Base-by-base conservation (phyloP, 2,113 vertebrate species). In the Nematolebias whitei region DNA sequence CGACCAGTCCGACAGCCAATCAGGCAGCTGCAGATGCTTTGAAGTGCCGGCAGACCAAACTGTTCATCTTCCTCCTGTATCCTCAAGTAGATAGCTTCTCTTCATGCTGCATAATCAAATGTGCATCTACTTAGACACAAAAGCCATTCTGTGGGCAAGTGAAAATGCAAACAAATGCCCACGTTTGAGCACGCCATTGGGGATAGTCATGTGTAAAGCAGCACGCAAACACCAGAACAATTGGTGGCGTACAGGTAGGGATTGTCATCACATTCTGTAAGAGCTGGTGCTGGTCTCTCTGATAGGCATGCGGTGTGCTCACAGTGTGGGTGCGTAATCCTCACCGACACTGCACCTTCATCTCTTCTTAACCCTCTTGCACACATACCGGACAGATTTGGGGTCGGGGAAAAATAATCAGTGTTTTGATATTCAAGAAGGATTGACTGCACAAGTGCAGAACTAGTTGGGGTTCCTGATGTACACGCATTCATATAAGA, bases 31-130 rank as follows among this genome's bases (percentile, higher is more conserved):
- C 40, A n/a, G 68, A 18, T 0, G 68, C 85, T 88, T 87, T 87
- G 88, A 88, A 82, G 86, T 80, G 71, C 73, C 63, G 55, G 58
- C 67, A 78, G 54, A 81, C 75, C 57, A 67, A 78, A 66, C 79
- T 63, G 62, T 74, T 69, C 71, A 70, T 72, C 74, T 50, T 23
- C 41, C n/a, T 24, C 5, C n/a, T 61, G 15, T 63, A 40, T 68
- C 69, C 72, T 80, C 40, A 19, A 73, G 65, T 76, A 71, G 47
- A 78, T 44, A 59, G 55, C 63, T 63, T 52, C 58, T 71, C 51
- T 68, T 44, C 23, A 19, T 32, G 60, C 61, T 24, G 67, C 74
- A 55, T 52, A 70, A 52, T 59, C 29, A 60, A 77, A 78, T 68
- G 32, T 61, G 70, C 57, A 75, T 38, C 55, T 50, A 78, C 71